A percentile compares a stretch with the other conserved stretches of the same genome.
Conservation (phyloP, 2,113 vertebrate genomes). For the Phalacrocorax carbo region DNA sequence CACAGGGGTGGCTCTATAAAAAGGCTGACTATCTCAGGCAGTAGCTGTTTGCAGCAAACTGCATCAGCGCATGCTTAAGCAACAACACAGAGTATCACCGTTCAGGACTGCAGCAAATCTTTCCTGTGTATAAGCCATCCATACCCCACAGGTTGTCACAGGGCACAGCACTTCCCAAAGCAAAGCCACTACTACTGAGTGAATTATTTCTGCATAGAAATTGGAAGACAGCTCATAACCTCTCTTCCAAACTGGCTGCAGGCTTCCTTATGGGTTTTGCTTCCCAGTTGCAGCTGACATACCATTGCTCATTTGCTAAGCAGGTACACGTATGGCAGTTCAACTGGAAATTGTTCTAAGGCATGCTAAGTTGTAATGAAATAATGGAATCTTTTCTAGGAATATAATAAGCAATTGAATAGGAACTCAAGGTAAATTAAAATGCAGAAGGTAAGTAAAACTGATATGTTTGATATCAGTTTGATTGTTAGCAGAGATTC, state of each 20-base stretch:
- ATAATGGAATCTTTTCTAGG: neutral
- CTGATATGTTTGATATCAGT: neutral
- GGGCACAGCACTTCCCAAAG: neutral
- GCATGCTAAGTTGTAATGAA: neutral
- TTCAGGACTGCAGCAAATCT: neutral
- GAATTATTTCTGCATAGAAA: neutral
- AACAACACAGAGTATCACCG: rapidly evolving
- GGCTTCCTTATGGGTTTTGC: neutral
- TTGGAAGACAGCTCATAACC: rapidly evolving
- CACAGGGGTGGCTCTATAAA: neutral
- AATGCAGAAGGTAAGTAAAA: neutral
- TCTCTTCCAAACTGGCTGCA: rapidly evolving
- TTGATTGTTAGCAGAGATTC: neutral
- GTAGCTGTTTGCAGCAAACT: neutral
- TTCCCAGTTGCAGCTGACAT: rapidly evolving
- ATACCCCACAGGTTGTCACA: no score
- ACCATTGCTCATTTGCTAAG: rapidly evolving
- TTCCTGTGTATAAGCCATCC: neutral
- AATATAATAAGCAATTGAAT: neutral
- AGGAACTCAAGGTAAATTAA: neutral
- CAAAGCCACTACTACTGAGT: neutral
- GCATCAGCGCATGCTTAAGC: neutral
- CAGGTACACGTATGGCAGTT: neutral
- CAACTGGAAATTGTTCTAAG: neutral
- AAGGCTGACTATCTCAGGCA: neutral